A percentile compares a stretch with the other conserved stretches of the same genome.
These are phyloP conservation scores for Helicolenus hilgendorfi DNA, from an alignment of 2,797 vertebrate genomes.

Conservation along the genomic window DNA sequence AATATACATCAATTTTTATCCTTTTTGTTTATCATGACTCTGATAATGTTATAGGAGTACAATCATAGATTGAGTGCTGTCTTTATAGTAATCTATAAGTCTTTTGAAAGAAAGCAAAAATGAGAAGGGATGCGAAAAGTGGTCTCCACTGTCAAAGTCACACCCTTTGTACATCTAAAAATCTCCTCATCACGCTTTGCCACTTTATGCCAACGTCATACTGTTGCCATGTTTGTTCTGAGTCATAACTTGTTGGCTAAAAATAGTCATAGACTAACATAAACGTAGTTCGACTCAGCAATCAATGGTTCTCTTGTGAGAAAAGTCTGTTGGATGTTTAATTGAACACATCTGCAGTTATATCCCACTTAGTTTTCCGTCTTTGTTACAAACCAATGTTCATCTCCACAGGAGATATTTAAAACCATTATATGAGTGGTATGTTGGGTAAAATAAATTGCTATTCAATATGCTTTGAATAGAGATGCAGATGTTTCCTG, in stretches of 20 bases:
- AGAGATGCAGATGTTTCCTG: conserved; percentile 8
- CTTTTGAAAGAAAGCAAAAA: not conserved
- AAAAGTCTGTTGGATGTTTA: not conserved
- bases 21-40: not conserved
- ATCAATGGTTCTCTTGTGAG: not conserved
- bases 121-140: not conserved
- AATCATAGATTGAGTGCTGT: not conserved
- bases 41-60: too few relatives aligned
- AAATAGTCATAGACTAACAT: not conserved
- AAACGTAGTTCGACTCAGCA: not conserved
- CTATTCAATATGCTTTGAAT: not conserved
- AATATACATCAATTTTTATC: not conserved
- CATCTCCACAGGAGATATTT: not conserved
- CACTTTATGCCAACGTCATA: fast-evolving
- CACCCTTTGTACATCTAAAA: not conserved
- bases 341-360: not conserved
- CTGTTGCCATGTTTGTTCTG: not conserved
- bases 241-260: not conserved
- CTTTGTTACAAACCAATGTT: not conserved
- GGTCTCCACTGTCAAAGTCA: not conserved
- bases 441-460: not conserved
- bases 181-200: not conserved
- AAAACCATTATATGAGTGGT: not conserved
- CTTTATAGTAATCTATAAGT: not conserved
- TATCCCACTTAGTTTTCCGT: not conserved